Evolutionary conservation across 2,797 vertebrate species (phyloP), one percentile per base, ranked within the genome.

Genomic region (Dermochelys coriacea): DNA sequence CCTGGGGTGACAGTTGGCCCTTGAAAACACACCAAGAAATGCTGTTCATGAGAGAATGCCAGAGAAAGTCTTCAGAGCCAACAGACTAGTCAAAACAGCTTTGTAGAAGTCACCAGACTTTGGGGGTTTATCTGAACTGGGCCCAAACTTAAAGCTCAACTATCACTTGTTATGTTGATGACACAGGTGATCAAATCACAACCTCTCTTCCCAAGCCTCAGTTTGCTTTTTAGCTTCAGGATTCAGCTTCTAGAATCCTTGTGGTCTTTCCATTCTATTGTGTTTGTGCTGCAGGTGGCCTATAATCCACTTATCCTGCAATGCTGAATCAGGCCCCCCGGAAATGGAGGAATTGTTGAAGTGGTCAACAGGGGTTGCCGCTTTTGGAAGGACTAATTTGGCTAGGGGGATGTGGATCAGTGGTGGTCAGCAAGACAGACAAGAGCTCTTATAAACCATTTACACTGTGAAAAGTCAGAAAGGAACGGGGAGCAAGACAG

Each of bases 11-110:
- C 49, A 75, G 75, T n/a, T n/a, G 61, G 82, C 64, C 68, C 3
- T 0, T n/a, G 34, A 0, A 0, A 7, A 84, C 45, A 57, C 31
- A 59, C 0, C 0, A 71, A 5, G 29, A 50, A 21, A 77, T 47
- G 3, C 15, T 29, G 12, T 2, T 85, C 31, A 47, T 71, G 10
- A 57, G 12, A 47, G 7, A 77, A 23, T 3, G 25, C 12, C 51
- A n/a, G 61, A 0, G 0, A 54, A 64, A 50, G 1, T 79, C 57
- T 12, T 2, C 82, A 91, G 57, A 90, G 64, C 81, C 23, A 16
- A 45, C 74, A 68, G 85, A 37, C 54, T 23, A 18, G 14, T 8
- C 7, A 25, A 12, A 45, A 37, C 21, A 41, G 23, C 25, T 74
- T 11, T 74, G 41, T 29, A 52, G 3, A 8, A 93, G 84, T 16